Conservation (phyloP, 2,888 invertebrate genomes). For the Teleogryllus oceanicus region DNA sequence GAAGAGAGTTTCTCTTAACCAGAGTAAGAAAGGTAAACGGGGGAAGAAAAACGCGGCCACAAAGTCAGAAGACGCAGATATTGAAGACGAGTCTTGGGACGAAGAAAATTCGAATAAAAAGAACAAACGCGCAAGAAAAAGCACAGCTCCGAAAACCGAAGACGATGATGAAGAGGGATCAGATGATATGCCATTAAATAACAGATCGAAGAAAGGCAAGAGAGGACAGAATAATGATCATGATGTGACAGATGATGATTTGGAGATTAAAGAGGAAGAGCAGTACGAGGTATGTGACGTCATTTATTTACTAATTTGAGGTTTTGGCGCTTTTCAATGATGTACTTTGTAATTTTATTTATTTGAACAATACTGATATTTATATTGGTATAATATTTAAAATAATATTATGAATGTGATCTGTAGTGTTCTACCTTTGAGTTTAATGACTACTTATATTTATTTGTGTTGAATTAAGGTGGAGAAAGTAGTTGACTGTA, state of each 20-base stretch:
- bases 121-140: not conserved
- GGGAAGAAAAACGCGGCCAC: not conserved
- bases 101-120: not conserved
- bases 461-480: constrained; percentile 18
- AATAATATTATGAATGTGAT: not conserved
- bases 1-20: not conserved
- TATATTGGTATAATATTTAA: not conserved
- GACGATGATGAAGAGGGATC: not conserved
- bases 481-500: constrained; percentile 23
- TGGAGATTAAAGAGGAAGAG: not conserved
- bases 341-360: too few species aligned
- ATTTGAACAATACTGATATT: too few species aligned
- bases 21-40: constrained; percentile 25
- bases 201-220: constrained; percentile 31
- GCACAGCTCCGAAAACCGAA: not conserved
- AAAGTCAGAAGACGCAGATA: not conserved
- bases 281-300: too few species aligned
- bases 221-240: constrained; percentile 40
- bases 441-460: not conserved
- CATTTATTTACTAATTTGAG: too few species aligned
- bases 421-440: not conserved
- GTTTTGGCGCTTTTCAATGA: too few species aligned
- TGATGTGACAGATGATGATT: constrained; percentile 39
- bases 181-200: not conserved
- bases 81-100: not conserved